Evolutionary conservation across 2,888 invertebrate genomes (phyloP).

Genomic region (Patella ulyssiponensis): DNA sequence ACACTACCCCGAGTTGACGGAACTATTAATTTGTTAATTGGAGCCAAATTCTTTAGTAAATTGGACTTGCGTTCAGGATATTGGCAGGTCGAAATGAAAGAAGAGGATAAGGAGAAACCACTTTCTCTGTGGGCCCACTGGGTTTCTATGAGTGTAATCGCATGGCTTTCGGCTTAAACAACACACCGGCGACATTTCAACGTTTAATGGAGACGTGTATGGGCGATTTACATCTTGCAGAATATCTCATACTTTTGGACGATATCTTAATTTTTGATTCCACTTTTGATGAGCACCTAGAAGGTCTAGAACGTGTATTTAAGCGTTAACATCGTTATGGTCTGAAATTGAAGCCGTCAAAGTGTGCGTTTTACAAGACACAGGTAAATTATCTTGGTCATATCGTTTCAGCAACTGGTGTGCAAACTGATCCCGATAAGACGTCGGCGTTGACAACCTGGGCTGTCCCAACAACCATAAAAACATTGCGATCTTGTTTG

Average conservation of each 20-base stretch:
- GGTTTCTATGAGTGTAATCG: constrained; percentile 38
- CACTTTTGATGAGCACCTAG: constrained; percentile 32
- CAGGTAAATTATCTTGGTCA: constrained; percentile 38
- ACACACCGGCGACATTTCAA: constrained; percentile 37
- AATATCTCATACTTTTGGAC: constrained; percentile 38
- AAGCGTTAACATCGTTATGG: constrained; percentile 21
- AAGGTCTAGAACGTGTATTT: constrained; percentile 32
- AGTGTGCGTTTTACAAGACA: constrained; percentile 26
- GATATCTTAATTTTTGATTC: constrained; percentile 42
- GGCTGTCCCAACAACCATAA: constrained; percentile 21
- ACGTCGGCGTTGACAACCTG: constrained; percentile 19
- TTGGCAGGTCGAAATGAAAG: constrained; percentile 36
- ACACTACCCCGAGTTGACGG: constrained; percentile 42
- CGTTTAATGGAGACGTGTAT: constrained; percentile 36
- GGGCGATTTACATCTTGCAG: constrained; percentile 32
- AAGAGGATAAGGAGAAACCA: constrained; percentile 35
- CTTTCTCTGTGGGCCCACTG: constrained; percentile 36
- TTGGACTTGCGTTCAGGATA: constrained; percentile 33
- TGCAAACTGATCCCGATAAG: constrained; percentile 12
- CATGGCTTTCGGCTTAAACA: constrained; percentile 37
- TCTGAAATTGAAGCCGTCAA: constrained; percentile 33
- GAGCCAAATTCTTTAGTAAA: constrained; percentile 29
- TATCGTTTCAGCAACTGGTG: constrained; percentile 21
- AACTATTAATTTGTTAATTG: constrained; percentile 35
- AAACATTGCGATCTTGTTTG: constrained; percentile 16